Evolutionary conservation across 2,888 invertebrate species (phyloP).

Genomic region (Elgonia sp.): DNA sequence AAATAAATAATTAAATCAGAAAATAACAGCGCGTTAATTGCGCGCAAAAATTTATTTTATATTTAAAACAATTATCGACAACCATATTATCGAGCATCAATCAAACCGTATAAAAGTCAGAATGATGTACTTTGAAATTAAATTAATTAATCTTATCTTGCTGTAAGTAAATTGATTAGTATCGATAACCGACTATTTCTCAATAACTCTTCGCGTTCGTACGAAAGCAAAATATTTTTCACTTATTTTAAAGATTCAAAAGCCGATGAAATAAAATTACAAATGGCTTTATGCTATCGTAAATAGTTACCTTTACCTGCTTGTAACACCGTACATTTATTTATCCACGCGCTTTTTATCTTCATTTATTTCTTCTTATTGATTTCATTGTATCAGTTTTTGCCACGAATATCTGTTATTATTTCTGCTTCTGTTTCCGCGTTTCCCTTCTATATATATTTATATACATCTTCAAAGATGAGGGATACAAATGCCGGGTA

Average conservation of each 20-base stretch:
- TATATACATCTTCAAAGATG: neutral
- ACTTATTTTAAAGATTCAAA: conserved; percentile 17
- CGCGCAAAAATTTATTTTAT: neutral
- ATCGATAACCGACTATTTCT: conserved; percentile 22
- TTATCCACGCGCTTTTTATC: conserved; percentile 10
- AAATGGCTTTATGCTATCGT: conserved; percentile 9
- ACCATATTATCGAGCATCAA: conserved; percentile 18
- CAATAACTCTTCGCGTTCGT: conserved; percentile 27
- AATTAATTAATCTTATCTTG: conserved; percentile 42
- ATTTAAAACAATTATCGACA: neutral
- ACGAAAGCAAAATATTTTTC: conserved; percentile 23
- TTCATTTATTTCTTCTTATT: conserved; percentile 33
- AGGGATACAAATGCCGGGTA: neutral
- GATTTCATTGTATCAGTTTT: conserved; percentile 28
- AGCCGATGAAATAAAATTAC: conserved; percentile 23
- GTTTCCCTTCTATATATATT: neutral
- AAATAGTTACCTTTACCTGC: neutral
- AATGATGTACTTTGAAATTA: conserved; percentile 33
- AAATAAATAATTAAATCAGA: too few species aligned
- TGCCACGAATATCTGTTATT: neutral
- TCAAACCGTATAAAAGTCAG: conserved; percentile 36
- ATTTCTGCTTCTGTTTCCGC: neutral
- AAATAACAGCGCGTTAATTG: too few species aligned
- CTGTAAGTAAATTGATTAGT: conserved; percentile 26
- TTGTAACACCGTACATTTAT: conserved; percentile 4